Base-by-base conservation (phyloP, 2,797 vertebrate species). In the Labroides dimidiatus region DNA sequence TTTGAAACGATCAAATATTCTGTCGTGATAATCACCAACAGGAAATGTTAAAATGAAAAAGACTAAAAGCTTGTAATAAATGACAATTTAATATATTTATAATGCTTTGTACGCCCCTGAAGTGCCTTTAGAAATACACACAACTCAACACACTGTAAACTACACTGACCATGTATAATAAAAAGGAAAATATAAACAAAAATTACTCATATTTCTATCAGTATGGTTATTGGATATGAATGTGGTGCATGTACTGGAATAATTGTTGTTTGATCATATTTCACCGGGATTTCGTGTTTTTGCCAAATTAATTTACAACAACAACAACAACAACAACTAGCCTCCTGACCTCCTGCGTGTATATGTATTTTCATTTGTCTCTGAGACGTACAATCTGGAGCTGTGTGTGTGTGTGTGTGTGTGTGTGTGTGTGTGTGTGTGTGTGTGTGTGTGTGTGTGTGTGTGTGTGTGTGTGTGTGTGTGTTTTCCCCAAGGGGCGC, bases 371-470 rank as follows among this genome's bases (percentile, higher is more conserved):
- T 94, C 80, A n/a, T 74, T 89, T 87, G 88, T 92, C 90, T 91
- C 94, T 95, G 95, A 95, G 94, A 95, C 95, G 92, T 78, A 81
- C 90, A 96, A 96, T 95, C 95, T 96, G 95, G 78, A 73, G 51
- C 19, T 47, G 37, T 55, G 43, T 45, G 56, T 48, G 60, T 63
- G 57, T 51, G 53, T 37, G 72, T 57, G 67, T n/a, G 55, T 27
- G 45, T 13, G 48, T 39, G 64, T 36, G 64, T 44, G 55, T 49
- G 69, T 42, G 51, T 48, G 49, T 60, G 50, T 43, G 51, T 50
- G 57, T 59, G 57, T 21, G 44, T 21, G 55, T 27, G 45, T 14
- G 49, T 41, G 64, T 36, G 64, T 44, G 55, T 49, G 69, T 42
- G 51, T 48, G 49, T 60, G 50, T 43, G 51, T 50, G 57, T 59